Evolutionary conservation across 2,888 invertebrate species (phyloP).

Genomic region (Lycia hirtaria): DNA sequence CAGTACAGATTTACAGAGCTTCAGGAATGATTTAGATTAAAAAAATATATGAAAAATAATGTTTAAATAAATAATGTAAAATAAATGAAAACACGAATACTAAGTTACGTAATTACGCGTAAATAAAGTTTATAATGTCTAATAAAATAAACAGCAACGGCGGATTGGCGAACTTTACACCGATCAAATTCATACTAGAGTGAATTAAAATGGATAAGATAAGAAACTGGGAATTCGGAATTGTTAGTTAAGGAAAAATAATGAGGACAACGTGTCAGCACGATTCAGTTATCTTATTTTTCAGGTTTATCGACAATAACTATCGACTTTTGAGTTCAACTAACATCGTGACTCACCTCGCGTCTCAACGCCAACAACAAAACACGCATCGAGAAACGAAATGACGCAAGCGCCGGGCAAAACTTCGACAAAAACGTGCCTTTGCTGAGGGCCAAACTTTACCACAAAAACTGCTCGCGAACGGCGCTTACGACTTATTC

Average conservation of each 20-base stretch:
- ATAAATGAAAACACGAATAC: too few species aligned
- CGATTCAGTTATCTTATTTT: constrained; percentile 24
- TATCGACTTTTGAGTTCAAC: constrained; percentile 68
- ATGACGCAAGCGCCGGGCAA: constrained; percentile 72
- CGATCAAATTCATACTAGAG: too few species aligned
- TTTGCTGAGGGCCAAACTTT: constrained; percentile 64
- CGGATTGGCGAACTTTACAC: too few species aligned
- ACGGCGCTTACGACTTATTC: constrained; percentile 72
- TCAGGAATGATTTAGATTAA: too few species aligned
- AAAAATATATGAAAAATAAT: too few species aligned
- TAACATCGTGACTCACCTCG: constrained; percentile 80
- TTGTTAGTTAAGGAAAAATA: constrained; percentile 6
- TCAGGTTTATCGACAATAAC: constrained; percentile 62
- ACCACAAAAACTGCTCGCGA: constrained; percentile 64
- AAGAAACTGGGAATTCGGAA: background rate
- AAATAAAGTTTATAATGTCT: too few species aligned
- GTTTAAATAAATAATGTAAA: too few species aligned
- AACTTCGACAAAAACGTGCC: constrained; percentile 70
- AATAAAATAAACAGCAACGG: too few species aligned
- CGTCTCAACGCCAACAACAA: constrained; percentile 83
- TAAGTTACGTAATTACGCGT: too few species aligned
- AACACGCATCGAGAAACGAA: constrained; percentile 63
- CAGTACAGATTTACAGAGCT: too few species aligned
- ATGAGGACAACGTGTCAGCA: constrained; percentile 1
- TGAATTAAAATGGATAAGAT: background rate